Percentiles rank a stretch among this genome's conserved stretches.
Conservation (phyloP, 2,113 vertebrate species). For the Artemisiospiza belli region DNA sequence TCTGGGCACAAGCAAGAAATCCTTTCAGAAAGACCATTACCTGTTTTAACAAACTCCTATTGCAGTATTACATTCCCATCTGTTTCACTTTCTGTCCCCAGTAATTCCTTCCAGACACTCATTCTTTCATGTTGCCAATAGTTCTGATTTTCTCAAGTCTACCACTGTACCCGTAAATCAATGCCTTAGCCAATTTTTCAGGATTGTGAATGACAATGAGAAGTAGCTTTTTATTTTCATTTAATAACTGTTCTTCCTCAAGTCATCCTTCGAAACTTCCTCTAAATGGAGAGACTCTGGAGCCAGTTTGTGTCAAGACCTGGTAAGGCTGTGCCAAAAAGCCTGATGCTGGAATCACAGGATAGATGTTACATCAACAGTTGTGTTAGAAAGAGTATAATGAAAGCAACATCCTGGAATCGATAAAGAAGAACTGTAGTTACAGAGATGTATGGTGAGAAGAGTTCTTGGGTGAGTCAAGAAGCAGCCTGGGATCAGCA, state of each 20-base stretch:
- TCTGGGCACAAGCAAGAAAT: neutral
- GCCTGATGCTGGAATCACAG: accelerated
- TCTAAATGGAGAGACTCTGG: neutral
- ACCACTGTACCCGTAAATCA: constrained; percentile 1
- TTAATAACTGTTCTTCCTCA: neutral
- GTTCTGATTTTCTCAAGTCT: neutral
- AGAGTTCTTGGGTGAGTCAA: neutral
- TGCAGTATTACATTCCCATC: neutral
- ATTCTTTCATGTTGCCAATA: neutral
- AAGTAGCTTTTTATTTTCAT: neutral
- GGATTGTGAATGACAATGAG: neutral
- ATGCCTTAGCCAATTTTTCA: neutral
- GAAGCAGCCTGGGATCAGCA: neutral
- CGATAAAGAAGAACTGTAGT: neutral
- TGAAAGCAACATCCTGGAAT: neutral
- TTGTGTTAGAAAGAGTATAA: neutral
- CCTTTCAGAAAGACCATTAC: neutral
- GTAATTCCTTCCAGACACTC: neutral
- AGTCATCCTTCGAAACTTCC: neutral
- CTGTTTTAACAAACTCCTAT: neutral
- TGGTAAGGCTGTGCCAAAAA: neutral
- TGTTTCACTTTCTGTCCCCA: neutral
- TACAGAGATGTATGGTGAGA: neutral
- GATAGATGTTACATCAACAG: neutral
- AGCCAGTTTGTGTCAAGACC: neutral